These are phyloP conservation scores for Miltochrista miniata DNA, from an alignment of 2,888 invertebrate species.

Conservation along the genomic window DNA sequence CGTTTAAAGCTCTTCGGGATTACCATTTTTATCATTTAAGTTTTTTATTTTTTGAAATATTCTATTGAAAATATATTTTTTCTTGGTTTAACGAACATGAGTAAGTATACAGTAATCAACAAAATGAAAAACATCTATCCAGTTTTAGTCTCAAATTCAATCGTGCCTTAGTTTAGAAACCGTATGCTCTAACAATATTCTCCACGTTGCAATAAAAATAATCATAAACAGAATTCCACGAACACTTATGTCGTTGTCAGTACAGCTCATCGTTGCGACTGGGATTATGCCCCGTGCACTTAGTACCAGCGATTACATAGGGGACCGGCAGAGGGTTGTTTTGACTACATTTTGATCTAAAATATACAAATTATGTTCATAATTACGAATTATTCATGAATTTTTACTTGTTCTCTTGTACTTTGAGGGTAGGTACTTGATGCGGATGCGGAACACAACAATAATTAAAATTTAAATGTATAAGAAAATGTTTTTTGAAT, in stretches of 20 bases:
- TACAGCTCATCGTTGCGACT: constrained; percentile 37
- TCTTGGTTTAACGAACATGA: no score
- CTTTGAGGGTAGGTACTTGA: background rate
- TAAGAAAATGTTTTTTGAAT: background rate
- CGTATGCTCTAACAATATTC: no score
- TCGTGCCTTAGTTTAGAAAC: no score
- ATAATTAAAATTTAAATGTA: background rate
- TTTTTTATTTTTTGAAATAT: no score
- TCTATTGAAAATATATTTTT: no score
- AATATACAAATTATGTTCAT: constrained; percentile 36
- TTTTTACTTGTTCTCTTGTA: constrained; percentile 1
- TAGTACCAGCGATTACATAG: constrained; percentile 53
- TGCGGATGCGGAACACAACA: background rate
- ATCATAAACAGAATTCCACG: no score
- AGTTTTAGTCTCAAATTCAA: no score
- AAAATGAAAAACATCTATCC: no score
- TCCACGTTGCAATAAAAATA: no score
- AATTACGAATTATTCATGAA: constrained; percentile 31
- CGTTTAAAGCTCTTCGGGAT: no score
- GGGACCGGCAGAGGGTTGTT: constrained; percentile 21
- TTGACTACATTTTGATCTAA: constrained; percentile 26
- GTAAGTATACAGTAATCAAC: no score
- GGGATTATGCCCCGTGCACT: constrained; percentile 63
- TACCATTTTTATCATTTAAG: no score
- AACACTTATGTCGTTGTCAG: constrained; percentile 34